Evolutionary conservation across 2,113 vertebrate species (phyloP).

Genomic region (Gavialis gangeticus): DNA sequence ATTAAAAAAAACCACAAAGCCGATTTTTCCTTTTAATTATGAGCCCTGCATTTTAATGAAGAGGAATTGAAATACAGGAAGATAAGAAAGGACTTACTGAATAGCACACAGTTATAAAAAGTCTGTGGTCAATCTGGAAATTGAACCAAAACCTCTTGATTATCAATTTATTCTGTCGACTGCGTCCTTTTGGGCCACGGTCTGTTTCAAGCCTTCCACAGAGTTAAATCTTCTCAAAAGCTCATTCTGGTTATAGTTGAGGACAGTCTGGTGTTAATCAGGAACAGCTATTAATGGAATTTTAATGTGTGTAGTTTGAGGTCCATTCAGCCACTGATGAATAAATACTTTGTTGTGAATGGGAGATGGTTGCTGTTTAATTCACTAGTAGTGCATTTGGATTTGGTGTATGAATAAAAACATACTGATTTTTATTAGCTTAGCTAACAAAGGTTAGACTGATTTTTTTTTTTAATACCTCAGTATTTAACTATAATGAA

Average conservation of each 20-base stretch:
- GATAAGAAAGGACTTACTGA: not conserved
- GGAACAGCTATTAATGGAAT: not conserved
- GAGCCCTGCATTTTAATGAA: not conserved
- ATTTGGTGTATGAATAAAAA: no score
- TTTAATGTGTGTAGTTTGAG: not conserved
- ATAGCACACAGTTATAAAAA: not conserved
- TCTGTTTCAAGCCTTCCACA: not conserved
- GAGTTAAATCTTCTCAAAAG: not conserved
- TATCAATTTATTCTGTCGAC: not conserved
- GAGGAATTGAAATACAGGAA: not conserved
- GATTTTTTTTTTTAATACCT: no score
- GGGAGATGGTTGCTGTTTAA: no score
- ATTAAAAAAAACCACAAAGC: no score
- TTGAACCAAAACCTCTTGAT: not conserved
- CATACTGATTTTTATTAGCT: no score
- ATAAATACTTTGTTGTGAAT: not conserved
- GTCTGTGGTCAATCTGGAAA: not conserved
- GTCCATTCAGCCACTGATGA: not conserved
- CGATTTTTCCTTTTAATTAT: no score
- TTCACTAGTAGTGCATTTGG: no score
- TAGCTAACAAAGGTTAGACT: no score
- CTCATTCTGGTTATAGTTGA: not conserved
- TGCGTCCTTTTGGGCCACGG: not conserved
- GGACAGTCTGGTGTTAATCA: rapidly evolving
- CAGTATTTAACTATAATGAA: no score